These are phyloP conservation scores for Andricus quercusramuli DNA, from an alignment of 2,888 invertebrate species.

Conservation along the genomic window DNA sequence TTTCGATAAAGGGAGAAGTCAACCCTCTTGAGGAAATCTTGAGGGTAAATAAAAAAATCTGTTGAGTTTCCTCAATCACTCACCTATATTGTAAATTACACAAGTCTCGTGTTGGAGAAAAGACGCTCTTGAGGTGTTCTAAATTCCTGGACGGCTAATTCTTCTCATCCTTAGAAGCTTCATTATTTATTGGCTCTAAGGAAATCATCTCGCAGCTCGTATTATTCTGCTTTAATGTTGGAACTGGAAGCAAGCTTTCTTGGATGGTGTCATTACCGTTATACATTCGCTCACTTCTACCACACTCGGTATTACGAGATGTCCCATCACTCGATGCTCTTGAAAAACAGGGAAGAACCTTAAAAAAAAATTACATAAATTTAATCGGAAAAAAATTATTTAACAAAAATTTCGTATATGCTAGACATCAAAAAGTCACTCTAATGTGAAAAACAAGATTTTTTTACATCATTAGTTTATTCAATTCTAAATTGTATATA, in stretches of 20 bases:
- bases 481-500: no score
- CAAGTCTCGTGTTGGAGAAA: not conserved
- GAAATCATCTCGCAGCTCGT: slow-evolving; percentile 70
- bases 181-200: slow-evolving; percentile 64
- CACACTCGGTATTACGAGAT: slow-evolving; percentile 82
- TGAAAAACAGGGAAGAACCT: slow-evolving; percentile 75
- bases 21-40: not conserved
- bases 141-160: slow-evolving; percentile 29
- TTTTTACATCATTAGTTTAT: no score
- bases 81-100: slow-evolving; percentile 15
- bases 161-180: slow-evolving; percentile 20
- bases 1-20: not conserved
- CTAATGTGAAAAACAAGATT: no score
- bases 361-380: not conserved
- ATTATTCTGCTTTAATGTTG: slow-evolving; percentile 59
- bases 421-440: no score
- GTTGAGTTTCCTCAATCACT: not conserved
- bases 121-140: slow-evolving; percentile 11
- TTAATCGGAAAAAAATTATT: not conserved
- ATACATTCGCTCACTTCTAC: slow-evolving; percentile 85
- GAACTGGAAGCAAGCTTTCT: slow-evolving; percentile 82
- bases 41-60: not conserved
- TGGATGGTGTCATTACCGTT: slow-evolving; percentile 89
- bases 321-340: slow-evolving; percentile 75
- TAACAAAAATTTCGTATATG: not conserved